Evolutionary conservation across 2,797 vertebrate genomes (phyloP), one percentile per base, ranked within the genome.

Genomic region (Semotilus atromaculatus): DNA sequence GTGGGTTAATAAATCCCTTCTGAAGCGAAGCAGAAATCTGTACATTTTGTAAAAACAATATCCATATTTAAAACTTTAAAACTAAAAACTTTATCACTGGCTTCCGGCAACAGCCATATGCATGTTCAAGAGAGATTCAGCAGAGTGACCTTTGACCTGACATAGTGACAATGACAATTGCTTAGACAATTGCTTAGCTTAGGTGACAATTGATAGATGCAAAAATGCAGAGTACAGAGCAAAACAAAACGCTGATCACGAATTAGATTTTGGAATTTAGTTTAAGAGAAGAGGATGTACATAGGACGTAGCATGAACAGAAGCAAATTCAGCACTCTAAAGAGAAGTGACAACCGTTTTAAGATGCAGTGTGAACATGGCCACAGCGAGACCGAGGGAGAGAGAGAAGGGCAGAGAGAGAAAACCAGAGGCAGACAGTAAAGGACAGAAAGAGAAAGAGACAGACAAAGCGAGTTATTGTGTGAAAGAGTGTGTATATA

Each of bases 321-420:
- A 68, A 74, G 29, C 29, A 10, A 21, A 53, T 75, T 43, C 48
- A 48, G 29, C 26, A 7, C 43, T 62, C 5, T 19, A 45, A 43
- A 82, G 71, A 82, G 58, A 70, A 55, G 45, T 23, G 40, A 51
- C 4, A 64, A 38, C 43, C 5, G 9, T 51, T 75, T 83, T 66
- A 34, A 66, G 29, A 55, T 82, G 55, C 62, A 29, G 48, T 55
- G 60, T 70, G 18, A 77, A 77, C 38, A 45, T 73, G 55, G 9
- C 26, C 34, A 66, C 16, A 64, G 38, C 0, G 10, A 64, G 31
- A 36, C 7, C 11, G 18, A 40, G 16, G 19, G 10, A 36, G 19
- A 60, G 26, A 43, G 7, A 45, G 21, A 26, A 23, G 14, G 40
- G 11, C 26, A 48, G 45, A 34, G 72, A 55, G 48, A 53, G 48